These are phyloP conservation scores for Triplophysa bombifrons DNA, from an alignment of 2,797 vertebrate species.

Conservation along the genomic window DNA sequence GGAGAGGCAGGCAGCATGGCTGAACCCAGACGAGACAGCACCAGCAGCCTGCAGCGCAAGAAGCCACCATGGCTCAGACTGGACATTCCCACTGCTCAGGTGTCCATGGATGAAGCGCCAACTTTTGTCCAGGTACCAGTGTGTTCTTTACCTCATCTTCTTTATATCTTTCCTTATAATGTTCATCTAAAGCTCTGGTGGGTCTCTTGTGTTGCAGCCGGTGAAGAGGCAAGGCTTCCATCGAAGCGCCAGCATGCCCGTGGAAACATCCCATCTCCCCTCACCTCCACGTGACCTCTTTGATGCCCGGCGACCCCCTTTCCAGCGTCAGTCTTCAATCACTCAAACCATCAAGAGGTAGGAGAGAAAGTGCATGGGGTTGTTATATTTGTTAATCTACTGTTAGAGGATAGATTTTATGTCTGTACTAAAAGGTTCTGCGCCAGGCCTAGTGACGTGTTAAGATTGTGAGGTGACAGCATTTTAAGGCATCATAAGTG, in stretches of 20 bases:
- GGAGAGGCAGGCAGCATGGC: constrained; percentile 81
- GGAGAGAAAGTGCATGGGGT: constrained; percentile 22
- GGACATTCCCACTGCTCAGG: constrained; percentile 85
- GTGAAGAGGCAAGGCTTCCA: constrained; percentile 87
- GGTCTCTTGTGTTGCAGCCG: constrained; percentile 70
- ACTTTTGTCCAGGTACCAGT: constrained; percentile 82
- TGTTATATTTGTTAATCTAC: not conserved
- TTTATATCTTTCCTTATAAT: not conserved
- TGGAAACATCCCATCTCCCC: constrained; percentile 82
- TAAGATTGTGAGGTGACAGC: not conserved
- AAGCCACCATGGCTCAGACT: constrained; percentile 96
- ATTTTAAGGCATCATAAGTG: not conserved
- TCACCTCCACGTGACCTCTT: constrained; percentile 80
- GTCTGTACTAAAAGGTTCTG: not conserved
- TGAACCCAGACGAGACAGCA: constrained; percentile 87
- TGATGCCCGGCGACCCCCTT: constrained; percentile 78
- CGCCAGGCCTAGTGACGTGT: not conserved
- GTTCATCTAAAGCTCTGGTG: not conserved
- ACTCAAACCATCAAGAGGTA: constrained; percentile 98
- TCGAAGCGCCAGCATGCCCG: constrained; percentile 94
- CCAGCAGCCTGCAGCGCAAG: constrained; percentile 96
- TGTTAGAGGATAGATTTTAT: not conserved
- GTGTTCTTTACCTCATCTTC: not conserved
- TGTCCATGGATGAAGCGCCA: constrained; percentile 82
- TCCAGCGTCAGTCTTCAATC: constrained; percentile 95